phyloP scores from a whole-genome alignment of 2,797 vertebrate genomes.

The Thalassophryne amazonica region DNA sequence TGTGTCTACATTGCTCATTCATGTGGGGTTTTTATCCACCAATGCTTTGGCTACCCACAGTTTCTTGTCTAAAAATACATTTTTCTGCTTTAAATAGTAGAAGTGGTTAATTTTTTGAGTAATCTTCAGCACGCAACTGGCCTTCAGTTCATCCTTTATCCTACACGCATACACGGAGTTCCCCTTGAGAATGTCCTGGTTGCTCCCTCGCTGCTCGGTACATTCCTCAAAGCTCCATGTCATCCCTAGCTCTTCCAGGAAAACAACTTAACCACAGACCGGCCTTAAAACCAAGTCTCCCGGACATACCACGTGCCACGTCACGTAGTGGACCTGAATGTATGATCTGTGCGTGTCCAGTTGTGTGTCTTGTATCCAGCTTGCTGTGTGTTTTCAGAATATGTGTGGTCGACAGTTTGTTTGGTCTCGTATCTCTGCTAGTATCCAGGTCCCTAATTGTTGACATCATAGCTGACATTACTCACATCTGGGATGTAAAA shows the following conservation, averaged over 20 bases:
- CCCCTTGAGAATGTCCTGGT: slow-evolving; percentile 52
- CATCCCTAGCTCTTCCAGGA: slow-evolving; percentile 75
- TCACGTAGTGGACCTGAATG: slow-evolving; percentile 26
- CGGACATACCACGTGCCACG: slow-evolving; percentile 56
- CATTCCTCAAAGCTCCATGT: slow-evolving; percentile 80
- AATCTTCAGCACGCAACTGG: neutral
- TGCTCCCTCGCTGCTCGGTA: slow-evolving; percentile 48
- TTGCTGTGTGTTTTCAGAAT: neutral
- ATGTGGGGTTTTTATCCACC: neutral
- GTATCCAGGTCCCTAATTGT: slow-evolving; percentile 25
- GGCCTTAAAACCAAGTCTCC: slow-evolving; percentile 55
- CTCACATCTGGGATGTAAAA: slow-evolving; percentile 26
- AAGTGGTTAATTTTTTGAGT: neutral
- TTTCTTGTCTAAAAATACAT: no score
- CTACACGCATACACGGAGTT: slow-evolving; percentile 11
- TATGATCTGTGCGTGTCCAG: neutral
- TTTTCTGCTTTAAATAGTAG: neutral
- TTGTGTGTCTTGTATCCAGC: slow-evolving; percentile 1
- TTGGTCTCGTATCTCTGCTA: slow-evolving; percentile 10
- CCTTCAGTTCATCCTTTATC: slow-evolving; percentile 8
- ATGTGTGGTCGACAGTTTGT: slow-evolving; percentile 2
- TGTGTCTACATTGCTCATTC: neutral
- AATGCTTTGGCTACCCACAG: no score
- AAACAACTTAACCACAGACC: slow-evolving; percentile 73
- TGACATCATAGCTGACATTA: slow-evolving; percentile 38